Evolutionary conservation across 2,888 invertebrate genomes (phyloP).

Genomic region (Reticulitermes lucifugus): DNA sequence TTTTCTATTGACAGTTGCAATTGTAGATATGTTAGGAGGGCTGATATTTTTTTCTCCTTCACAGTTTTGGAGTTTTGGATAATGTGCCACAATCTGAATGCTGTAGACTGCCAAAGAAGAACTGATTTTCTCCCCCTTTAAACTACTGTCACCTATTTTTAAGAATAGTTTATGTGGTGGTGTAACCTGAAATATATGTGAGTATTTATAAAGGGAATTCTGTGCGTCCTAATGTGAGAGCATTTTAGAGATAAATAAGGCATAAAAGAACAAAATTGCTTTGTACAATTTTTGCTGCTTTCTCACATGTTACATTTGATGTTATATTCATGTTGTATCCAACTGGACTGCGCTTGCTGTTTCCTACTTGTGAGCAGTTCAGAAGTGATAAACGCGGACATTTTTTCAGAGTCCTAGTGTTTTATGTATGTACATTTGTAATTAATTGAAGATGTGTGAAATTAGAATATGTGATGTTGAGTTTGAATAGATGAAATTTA

Average conservation of each 20-base stretch:
- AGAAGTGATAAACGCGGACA: not conserved
- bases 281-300: not conserved
- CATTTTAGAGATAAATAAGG: not conserved
- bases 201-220: too few species aligned
- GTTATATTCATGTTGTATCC: not conserved
- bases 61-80: constrained; percentile 18
- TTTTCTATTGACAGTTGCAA: too few species aligned
- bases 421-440: constrained; percentile 1
- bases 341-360: not conserved
- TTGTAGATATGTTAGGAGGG: too few species aligned
- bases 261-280: constrained; percentile 6
- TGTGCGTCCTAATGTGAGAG: not conserved
- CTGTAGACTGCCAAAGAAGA: constrained; percentile 46
- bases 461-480: too few species aligned
- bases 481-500: too few species aligned
- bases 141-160: constrained; percentile 26
- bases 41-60: not conserved
- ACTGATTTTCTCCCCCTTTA: constrained; percentile 31
- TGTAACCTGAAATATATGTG: not conserved
- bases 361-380: not conserved
- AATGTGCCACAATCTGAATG: constrained; percentile 43
- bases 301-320: not conserved
- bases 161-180: constrained; percentile 5
- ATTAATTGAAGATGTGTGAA: not conserved
- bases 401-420: not conserved